Base-by-base conservation (phyloP, 1,140 invertebrate genomes). In the Metaphire vulgaris region DNA sequence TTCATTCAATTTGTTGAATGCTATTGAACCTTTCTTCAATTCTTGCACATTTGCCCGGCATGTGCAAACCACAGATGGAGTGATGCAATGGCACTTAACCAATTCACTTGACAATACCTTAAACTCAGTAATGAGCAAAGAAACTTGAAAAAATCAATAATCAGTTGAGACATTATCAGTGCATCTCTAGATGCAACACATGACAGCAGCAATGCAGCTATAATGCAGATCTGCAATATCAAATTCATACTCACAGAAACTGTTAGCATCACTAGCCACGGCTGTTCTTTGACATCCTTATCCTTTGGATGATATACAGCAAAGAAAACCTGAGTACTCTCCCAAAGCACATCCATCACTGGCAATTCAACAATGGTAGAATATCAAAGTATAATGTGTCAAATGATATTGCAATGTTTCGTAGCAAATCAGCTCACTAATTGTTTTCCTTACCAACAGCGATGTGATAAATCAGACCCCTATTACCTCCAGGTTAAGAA, bases 241-340 rank as follows among this genome's bases (percentile, higher is more conserved):
- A n/a, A n/a, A n/a, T n/a, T n/a, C n/a, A n/a, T n/a, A 80, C 88
- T 86, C 79, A 83, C 88, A 83, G 81, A 88, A 83, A 65, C 80
- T 21, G 74, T 79, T 1, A 81, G 82, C 1, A 84, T 64, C 6
- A 84, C 70, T 31, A 83, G 76, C 15, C 41, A 21, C 14, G 83
- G 84, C 69, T 85, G 83, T n/a, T 80, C 78, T 65, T 77, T 74
- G 14, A 33, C 1, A 1, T 80, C 75, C 21, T 76, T 73, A 81
- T 77, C 32, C 79, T 78, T 72, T 80, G 84, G 82, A 0, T 83
- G 69, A 79, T 89, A 91, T 0, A 90, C 87, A 0, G 89, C 91
- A 78, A 91, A 88, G 87, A 93, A 93, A 79, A 92, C 90, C 82
- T 89, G 92, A 34, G 90, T 93, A 0, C 92, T 91, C 76, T 92